Conservation (phyloP, 1,140 invertebrate genomes). For the Acromyrmex echinatior region DNA sequence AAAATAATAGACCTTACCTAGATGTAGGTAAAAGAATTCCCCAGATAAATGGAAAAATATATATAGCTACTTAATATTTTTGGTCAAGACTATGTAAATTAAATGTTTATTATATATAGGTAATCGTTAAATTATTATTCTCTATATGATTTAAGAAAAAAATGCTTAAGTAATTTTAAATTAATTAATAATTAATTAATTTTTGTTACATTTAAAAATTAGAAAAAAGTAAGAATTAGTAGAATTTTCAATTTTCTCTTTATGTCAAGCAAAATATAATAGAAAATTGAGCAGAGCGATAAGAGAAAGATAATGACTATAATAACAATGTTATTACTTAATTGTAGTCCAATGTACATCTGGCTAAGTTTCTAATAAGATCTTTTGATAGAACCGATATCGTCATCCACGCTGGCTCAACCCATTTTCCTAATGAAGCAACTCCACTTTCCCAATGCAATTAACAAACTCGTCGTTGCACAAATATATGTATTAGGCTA, state of each 20-base stretch:
- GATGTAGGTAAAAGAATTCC: no score
- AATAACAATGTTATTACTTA: conserved; percentile 49
- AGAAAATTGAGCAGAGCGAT: conserved; percentile 28
- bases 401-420: not conserved
- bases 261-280: not conserved
- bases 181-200: not conserved
- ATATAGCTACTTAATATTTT: no score
- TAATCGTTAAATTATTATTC: not conserved
- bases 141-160: not conserved
- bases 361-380: conserved; percentile 45
- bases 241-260: conserved; percentile 5
- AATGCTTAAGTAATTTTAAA: not conserved
- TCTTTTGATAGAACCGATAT: conserved; percentile 36
- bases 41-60: no score
- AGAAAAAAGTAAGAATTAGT: not conserved
- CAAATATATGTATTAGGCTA: conserved; percentile 13
- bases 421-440: conserved; percentile 57
- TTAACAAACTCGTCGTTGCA: conserved; percentile 45
- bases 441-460: conserved; percentile 22
- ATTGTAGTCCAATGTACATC: conserved; percentile 25
- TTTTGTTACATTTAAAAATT: not conserved
- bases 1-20: no score
- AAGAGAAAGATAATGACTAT: not conserved
- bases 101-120: not conserved
- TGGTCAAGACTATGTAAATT: not conserved